A percentile compares a stretch with the other conserved stretches of the same genome.
phyloP scores from a whole-genome alignment of 2,113 vertebrate species.

The Callionymus lyra region DNA sequence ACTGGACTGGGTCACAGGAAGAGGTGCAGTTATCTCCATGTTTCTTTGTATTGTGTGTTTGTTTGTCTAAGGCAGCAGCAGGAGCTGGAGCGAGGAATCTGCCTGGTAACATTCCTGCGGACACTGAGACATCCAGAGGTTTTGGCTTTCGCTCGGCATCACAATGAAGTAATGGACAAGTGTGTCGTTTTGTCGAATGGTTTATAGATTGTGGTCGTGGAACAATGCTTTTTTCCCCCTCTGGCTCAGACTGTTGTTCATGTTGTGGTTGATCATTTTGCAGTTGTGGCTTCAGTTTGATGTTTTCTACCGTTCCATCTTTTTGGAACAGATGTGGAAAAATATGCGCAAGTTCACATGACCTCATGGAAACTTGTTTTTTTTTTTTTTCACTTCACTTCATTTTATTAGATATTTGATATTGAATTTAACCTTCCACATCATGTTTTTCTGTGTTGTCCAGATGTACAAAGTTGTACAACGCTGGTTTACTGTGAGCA shows the following conservation, averaged over 20 bases:
- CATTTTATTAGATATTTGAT: too few species aligned
- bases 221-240: constrained; percentile 41
- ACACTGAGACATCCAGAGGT: constrained; percentile 43
- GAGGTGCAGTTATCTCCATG: constrained; percentile 37
- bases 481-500: too few species aligned
- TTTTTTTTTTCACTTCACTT: constrained; percentile 6
- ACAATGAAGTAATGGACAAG: constrained; percentile 51
- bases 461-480: too few species aligned
- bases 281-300: constrained; percentile 34
- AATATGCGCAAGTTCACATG: constrained; percentile 40
- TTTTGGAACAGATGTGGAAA: constrained; percentile 28
- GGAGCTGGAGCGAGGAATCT: constrained; percentile 44
- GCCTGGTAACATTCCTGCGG: constrained; percentile 62
- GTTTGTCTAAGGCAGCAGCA: constrained; percentile 42
- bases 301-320: constrained; percentile 24
- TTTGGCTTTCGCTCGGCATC: constrained; percentile 44
- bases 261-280: constrained; percentile 43
- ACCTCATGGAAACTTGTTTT: constrained; percentile 37
- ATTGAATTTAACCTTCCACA: too few species aligned
- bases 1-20: constrained; percentile 35
- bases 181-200: constrained; percentile 38
- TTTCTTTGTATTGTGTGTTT: constrained; percentile 49
- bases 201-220: constrained; percentile 50
- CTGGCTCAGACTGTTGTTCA: constrained; percentile 18
- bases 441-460: too few species aligned